Percentiles rank a stretch among this genome's conserved stretches.
Conservation (phyloP, 2,113 vertebrate genomes). For the Synchiropus splendidus region DNA sequence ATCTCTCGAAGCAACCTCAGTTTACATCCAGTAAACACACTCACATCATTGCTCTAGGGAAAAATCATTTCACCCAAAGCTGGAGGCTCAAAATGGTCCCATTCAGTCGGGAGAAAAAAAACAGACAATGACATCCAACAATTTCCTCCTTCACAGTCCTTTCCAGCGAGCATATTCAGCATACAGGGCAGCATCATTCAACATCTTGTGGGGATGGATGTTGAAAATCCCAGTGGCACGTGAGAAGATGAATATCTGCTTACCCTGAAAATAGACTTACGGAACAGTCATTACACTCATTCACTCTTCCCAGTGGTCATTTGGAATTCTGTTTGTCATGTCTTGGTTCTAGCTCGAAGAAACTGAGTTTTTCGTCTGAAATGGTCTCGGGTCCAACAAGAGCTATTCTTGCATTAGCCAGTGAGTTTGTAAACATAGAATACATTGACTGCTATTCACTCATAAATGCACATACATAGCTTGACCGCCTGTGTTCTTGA, state of each 20-base stretch:
- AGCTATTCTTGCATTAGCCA: too few relatives aligned
- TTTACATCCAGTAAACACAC: slow-evolving; percentile 4
- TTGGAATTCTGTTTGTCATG: too few relatives aligned
- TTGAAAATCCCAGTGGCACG: slow-evolving; percentile 20
- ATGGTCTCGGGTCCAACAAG: too few relatives aligned
- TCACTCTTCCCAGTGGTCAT: background rate
- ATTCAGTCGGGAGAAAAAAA: slow-evolving; percentile 6
- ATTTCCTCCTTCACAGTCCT: slow-evolving; percentile 10
- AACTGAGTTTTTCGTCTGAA: too few relatives aligned
- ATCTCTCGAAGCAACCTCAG: background rate
- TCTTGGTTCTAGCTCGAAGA: too few relatives aligned
- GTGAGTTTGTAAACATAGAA: too few relatives aligned
- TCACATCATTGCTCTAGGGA: background rate
- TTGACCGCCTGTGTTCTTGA: too few relatives aligned
- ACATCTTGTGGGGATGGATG: slow-evolving; percentile 6
- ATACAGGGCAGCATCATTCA: slow-evolving; percentile 11
- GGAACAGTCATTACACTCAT: slow-evolving; percentile 36
- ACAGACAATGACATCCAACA: background rate
- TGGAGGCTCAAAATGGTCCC: slow-evolving; percentile 9
- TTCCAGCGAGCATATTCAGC: slow-evolving; percentile 7
- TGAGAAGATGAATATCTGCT: slow-evolving; percentile 37
- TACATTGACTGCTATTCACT: too few relatives aligned
- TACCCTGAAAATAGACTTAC: slow-evolving; percentile 50
- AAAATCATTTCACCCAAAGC: slow-evolving; percentile 11
- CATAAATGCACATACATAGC: too few relatives aligned